Percentiles rank a stretch among this genome's conserved stretches.
Conservation (phyloP, 2,888 invertebrate species). For the Drosophila kuntzei region DNA sequence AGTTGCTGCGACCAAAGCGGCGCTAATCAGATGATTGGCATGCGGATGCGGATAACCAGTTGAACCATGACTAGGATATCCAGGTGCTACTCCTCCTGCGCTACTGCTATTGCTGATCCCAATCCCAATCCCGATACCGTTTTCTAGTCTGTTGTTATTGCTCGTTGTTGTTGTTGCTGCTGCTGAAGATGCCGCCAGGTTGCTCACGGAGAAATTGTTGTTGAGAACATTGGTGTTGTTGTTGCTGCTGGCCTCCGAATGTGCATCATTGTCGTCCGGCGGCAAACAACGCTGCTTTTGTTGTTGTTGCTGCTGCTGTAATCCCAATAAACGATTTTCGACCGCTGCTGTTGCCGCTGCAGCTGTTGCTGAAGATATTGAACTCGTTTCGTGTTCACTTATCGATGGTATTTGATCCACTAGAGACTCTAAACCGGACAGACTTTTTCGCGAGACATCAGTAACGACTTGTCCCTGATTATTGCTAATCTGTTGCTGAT, state of each 20-base stretch:
- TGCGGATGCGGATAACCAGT: slow-evolving; percentile 75
- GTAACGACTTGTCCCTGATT: slow-evolving; percentile 37
- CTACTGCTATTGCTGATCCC: slow-evolving; percentile 14
- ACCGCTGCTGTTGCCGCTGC: slow-evolving; percentile 75
- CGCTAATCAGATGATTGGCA: slow-evolving; percentile 85
- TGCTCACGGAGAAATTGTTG: slow-evolving; percentile 86
- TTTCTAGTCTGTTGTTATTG: not conserved
- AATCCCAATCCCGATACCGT: not conserved
- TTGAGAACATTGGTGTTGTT: slow-evolving; percentile 60
- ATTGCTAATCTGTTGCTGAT: slow-evolving; percentile 44
- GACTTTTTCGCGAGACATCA: slow-evolving; percentile 93
- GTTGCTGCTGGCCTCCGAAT: slow-evolving; percentile 30
- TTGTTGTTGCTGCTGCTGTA: slow-evolving; percentile 66
- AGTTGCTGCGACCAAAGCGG: slow-evolving; percentile 70
- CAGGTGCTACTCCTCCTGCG: slow-evolving; percentile 29
- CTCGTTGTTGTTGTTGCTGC: slow-evolving; percentile 14
- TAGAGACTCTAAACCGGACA: slow-evolving; percentile 94
- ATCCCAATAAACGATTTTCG: slow-evolving; percentile 71
- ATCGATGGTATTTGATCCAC: slow-evolving; percentile 97
- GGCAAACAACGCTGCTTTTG: slow-evolving; percentile 45
- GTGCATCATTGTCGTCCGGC: slow-evolving; percentile 23
- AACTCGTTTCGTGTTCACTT: slow-evolving; percentile 88
- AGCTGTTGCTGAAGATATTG: slow-evolving; percentile 58
- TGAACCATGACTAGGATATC: slow-evolving; percentile 57
- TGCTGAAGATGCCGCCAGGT: slow-evolving; percentile 83